phyloP scores from a whole-genome alignment of 2,113 vertebrate species.

The Clupea harengus region DNA sequence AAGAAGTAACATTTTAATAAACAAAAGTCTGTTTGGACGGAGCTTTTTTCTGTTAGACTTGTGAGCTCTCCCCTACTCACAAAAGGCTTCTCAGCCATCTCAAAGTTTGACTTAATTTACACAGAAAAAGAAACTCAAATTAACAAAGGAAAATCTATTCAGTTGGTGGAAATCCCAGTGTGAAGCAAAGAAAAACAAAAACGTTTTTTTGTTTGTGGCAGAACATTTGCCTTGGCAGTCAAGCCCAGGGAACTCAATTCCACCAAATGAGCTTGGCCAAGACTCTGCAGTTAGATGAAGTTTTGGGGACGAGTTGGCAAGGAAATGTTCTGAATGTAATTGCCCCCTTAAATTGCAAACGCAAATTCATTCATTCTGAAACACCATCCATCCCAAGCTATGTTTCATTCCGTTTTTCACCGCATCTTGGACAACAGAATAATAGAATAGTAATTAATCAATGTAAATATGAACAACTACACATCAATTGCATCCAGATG shows the following conservation, averaged over 20 bases:
- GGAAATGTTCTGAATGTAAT: slow-evolving; percentile 12
- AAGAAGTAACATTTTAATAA: not conserved
- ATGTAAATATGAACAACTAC: not conserved
- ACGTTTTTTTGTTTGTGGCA: not conserved
- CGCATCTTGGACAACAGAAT: not conserved
- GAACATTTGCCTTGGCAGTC: not conserved
- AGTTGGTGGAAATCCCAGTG: not conserved
- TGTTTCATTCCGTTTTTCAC: not conserved
- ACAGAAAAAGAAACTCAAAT: not conserved
- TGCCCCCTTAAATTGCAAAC: not conserved
- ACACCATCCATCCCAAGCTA: not conserved
- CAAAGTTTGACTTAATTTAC: not conserved
- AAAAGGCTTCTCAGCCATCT: not conserved
- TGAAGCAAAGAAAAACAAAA: not conserved
- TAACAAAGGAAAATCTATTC: not conserved
- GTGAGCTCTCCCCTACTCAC: not conserved
- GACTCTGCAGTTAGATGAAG: not conserved
- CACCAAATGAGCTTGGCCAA: not conserved
- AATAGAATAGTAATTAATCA: not conserved
- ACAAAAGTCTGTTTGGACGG: not conserved
- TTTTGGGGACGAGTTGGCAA: not conserved
- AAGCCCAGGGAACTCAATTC: not conserved
- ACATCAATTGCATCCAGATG: not conserved
- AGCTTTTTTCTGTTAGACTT: not conserved
- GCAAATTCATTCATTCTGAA: not conserved